phyloP scores from a whole-genome alignment of 2,888 invertebrate genomes.

The Drosophila meridiana region DNA sequence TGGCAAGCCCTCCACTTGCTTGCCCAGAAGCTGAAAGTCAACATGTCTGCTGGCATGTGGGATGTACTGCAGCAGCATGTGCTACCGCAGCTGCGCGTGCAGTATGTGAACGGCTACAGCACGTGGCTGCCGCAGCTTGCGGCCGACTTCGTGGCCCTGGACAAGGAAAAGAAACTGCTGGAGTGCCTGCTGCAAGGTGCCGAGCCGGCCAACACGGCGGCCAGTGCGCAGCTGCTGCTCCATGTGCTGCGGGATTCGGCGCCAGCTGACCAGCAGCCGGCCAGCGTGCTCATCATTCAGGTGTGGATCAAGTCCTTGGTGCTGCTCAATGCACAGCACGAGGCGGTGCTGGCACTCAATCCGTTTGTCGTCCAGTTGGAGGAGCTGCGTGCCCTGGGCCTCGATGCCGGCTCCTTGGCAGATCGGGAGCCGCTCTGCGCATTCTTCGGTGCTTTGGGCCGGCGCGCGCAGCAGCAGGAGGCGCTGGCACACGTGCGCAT shows the following conservation, averaged over 20 bases:
- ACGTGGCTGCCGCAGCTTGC: slow-evolving; percentile 81
- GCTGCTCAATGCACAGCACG: slow-evolving; percentile 80
- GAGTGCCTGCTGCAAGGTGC: slow-evolving; percentile 68
- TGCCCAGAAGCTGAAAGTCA: slow-evolving; percentile 49
- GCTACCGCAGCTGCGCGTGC: slow-evolving; percentile 81
- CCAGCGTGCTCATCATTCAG: slow-evolving; percentile 74
- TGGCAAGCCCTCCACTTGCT: slow-evolving; percentile 82
- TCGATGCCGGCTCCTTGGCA: slow-evolving; percentile 61
- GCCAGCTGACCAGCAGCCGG: slow-evolving; percentile 25
- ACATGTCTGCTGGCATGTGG: slow-evolving; percentile 44
- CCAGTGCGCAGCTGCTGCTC: slow-evolving; percentile 74
- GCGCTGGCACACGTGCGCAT: slow-evolving; percentile 63
- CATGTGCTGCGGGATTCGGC: slow-evolving; percentile 55
- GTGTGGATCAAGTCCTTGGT: slow-evolving; percentile 84
- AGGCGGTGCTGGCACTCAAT: slow-evolving; percentile 77
- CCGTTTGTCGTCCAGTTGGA: slow-evolving; percentile 69
- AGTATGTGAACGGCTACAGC: slow-evolving; percentile 78
- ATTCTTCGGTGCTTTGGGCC: slow-evolving; percentile 83
- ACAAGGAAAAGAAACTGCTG: slow-evolving; percentile 76
- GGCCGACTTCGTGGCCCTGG: slow-evolving; percentile 76
- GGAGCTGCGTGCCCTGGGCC: slow-evolving; percentile 76
- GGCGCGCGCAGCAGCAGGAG: slow-evolving; percentile 58
- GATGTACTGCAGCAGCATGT: slow-evolving; percentile 81
- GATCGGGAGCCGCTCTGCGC: slow-evolving; percentile 83
- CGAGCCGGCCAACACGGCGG: slow-evolving; percentile 75